Conservation (phyloP, 2,888 invertebrate genomes). For the Plagodis dolabraria region DNA sequence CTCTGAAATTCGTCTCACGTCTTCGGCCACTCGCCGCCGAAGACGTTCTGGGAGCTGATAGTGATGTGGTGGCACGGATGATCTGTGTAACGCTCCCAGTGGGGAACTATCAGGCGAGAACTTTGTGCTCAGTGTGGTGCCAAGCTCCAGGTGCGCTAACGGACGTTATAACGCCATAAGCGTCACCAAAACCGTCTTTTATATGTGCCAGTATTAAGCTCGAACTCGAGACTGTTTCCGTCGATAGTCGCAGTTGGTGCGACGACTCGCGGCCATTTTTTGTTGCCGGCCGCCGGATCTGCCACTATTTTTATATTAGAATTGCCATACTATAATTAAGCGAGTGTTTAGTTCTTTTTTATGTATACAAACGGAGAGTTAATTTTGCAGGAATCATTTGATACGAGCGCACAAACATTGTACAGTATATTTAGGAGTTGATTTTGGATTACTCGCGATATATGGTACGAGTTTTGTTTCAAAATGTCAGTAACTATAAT, state of each 20-base stretch:
- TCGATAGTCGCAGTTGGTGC: slow-evolving; percentile 64
- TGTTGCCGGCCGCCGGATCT: slow-evolving; percentile 67
- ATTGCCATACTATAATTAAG: slow-evolving; percentile 69
- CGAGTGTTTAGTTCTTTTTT: slow-evolving; percentile 61
- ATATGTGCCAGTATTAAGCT: slow-evolving; percentile 61
- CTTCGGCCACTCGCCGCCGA: slow-evolving; percentile 89
- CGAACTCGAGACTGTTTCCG: slow-evolving; percentile 74
- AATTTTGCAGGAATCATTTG: slow-evolving; percentile 72
- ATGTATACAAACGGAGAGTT: slow-evolving; percentile 62
- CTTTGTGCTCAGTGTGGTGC: slow-evolving; percentile 81
- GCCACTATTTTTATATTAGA: slow-evolving; percentile 79
- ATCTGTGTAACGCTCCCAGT: slow-evolving; percentile 76
- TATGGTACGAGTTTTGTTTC: slow-evolving; percentile 48
- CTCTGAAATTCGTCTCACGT: slow-evolving; percentile 88
- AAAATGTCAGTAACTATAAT: slow-evolving; percentile 51
- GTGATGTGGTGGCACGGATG: slow-evolving; percentile 85
- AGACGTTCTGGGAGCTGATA: slow-evolving; percentile 86
- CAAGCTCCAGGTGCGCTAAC: slow-evolving; percentile 72
- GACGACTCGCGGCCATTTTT: slow-evolving; percentile 63
- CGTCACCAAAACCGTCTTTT: slow-evolving; percentile 80
- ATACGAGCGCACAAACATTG: slow-evolving; percentile 81
- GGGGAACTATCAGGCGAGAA: slow-evolving; percentile 76
- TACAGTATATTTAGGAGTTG: slow-evolving; percentile 71
- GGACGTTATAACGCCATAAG: slow-evolving; percentile 70
- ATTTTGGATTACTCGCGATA: slow-evolving; percentile 62